phyloP scores from a whole-genome alignment of 2,113 vertebrate genomes.

The Channa maculata region DNA sequence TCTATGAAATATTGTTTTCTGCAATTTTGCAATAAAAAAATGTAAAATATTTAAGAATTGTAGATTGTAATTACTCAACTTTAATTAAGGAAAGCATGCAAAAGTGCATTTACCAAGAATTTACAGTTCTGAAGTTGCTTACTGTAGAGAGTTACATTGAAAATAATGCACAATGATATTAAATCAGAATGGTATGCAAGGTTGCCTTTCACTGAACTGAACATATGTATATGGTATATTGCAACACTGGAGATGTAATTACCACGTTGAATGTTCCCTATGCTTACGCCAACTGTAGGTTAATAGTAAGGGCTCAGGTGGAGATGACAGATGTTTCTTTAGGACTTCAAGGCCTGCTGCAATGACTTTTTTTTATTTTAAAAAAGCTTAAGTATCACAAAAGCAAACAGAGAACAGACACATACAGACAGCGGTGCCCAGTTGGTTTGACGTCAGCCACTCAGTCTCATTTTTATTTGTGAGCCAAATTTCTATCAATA shows the following conservation, averaged over 20 bases:
- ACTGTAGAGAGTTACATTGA: background rate
- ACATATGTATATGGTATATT: slow-evolving; percentile 6
- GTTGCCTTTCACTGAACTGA: slow-evolving; percentile 1
- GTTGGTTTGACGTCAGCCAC: slow-evolving; percentile 54
- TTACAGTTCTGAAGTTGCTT: background rate
- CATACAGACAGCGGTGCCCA: slow-evolving; percentile 39
- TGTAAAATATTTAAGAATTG: too few relatives aligned
- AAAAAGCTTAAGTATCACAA: slow-evolving; percentile 34
- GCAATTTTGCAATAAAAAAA: slow-evolving; percentile 4
- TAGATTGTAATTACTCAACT: too few relatives aligned
- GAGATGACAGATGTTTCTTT: slow-evolving; percentile 51
- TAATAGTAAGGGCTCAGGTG: slow-evolving; percentile 54
- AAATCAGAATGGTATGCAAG: slow-evolving; percentile 15
- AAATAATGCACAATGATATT: background rate
- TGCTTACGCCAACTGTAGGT: slow-evolving; percentile 55
- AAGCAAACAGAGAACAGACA: slow-evolving; percentile 21
- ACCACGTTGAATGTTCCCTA: slow-evolving; percentile 44
- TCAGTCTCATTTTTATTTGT: slow-evolving; percentile 60
- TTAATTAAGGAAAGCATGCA: too few relatives aligned
- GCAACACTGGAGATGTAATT: slow-evolving; percentile 49
- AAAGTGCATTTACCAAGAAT: too few relatives aligned
- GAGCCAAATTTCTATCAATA: slow-evolving; percentile 67
- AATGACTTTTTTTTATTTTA: background rate
- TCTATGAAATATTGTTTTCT: slow-evolving; percentile 29
- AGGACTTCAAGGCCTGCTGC: slow-evolving; percentile 42